These are phyloP conservation scores for Myrmecobius fasciatus DNA, from an alignment of 2,113 vertebrate species.

Conservation along the genomic window DNA sequence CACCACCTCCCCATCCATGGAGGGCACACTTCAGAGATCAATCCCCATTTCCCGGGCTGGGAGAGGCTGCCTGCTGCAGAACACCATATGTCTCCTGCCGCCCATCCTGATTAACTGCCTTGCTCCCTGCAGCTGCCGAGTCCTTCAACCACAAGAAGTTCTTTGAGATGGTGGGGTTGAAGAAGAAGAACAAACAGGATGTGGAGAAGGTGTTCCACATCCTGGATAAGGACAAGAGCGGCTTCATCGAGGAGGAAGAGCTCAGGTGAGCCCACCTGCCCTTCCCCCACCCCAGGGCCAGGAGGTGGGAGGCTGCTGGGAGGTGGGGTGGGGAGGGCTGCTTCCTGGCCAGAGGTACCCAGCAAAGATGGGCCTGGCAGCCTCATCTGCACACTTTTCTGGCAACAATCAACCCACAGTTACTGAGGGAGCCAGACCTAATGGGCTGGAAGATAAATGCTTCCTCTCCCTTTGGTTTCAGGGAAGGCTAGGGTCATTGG, in stretches of 20 bases:
- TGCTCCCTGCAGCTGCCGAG: slow-evolving; percentile 81
- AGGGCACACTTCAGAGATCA: background rate
- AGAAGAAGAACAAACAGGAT: slow-evolving; percentile 89
- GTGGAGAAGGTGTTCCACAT: slow-evolving; percentile 94
- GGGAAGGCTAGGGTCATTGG: slow-evolving; percentile 7
- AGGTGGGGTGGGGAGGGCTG: background rate
- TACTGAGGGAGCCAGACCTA: background rate
- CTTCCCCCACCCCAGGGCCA: background rate
- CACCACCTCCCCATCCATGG: background rate
- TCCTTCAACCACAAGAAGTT: slow-evolving; percentile 96
- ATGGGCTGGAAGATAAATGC: background rate
- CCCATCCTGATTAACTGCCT: slow-evolving; percentile 23
- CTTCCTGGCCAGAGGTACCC: background rate
- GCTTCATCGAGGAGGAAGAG: slow-evolving; percentile 96
- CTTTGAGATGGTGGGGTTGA: slow-evolving; percentile 94
- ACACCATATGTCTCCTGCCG: background rate
- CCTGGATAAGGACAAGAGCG: slow-evolving; percentile 94
- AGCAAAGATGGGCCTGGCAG: background rate
- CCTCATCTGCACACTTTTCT: background rate
- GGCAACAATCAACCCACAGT: background rate
- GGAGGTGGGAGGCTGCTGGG: rapidly evolving
- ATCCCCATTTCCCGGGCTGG: background rate
- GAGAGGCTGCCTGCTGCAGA: background rate
- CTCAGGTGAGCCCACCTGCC: slow-evolving; percentile 89
- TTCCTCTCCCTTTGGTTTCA: background rate